Evolutionary conservation across 1,140 invertebrate species (phyloP).

Genomic region (Stegodyphus dumicola): DNA sequence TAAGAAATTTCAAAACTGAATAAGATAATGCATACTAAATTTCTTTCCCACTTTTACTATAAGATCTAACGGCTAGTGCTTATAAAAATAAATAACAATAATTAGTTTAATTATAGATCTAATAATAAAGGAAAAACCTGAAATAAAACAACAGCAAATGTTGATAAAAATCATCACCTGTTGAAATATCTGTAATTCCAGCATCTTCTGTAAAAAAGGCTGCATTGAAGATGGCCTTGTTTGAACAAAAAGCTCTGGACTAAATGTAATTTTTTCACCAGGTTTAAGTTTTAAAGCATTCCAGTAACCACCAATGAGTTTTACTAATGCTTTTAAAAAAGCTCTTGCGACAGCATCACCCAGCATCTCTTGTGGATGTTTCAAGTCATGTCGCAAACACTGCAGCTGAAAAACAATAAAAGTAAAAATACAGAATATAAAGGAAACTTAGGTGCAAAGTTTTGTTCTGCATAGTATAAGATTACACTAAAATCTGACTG

Average conservation of each 20-base stretch:
- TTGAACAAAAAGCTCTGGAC: slow-evolving; percentile 85
- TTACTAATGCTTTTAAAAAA: slow-evolving; percentile 87
- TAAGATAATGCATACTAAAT: too few species aligned
- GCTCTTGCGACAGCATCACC: slow-evolving; percentile 91
- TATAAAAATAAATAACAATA: too few species aligned
- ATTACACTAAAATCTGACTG: background rate
- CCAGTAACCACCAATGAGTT: slow-evolving; percentile 90
- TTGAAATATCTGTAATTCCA: slow-evolving; percentile 93
- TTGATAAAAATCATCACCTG: slow-evolving; percentile 73
- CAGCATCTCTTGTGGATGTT: slow-evolving; percentile 75
- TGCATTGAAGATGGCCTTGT: slow-evolving; percentile 84
- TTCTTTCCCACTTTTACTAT: too few species aligned
- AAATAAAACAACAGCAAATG: too few species aligned
- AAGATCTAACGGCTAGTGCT: too few species aligned
- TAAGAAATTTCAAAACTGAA: too few species aligned
- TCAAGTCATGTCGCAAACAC: slow-evolving; percentile 66
- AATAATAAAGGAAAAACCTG: too few species aligned
- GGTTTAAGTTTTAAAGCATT: slow-evolving; percentile 79
- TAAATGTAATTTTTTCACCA: slow-evolving; percentile 80
- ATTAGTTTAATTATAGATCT: too few species aligned
- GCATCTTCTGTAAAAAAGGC: slow-evolving; percentile 88
- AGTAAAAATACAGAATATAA: background rate
- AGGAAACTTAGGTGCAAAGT: background rate
- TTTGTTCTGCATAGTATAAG: background rate
- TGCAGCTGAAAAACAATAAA: slow-evolving; percentile 65